Evolutionary conservation across 2,888 invertebrate species (phyloP).

Genomic region (Tinea pellionella): DNA sequence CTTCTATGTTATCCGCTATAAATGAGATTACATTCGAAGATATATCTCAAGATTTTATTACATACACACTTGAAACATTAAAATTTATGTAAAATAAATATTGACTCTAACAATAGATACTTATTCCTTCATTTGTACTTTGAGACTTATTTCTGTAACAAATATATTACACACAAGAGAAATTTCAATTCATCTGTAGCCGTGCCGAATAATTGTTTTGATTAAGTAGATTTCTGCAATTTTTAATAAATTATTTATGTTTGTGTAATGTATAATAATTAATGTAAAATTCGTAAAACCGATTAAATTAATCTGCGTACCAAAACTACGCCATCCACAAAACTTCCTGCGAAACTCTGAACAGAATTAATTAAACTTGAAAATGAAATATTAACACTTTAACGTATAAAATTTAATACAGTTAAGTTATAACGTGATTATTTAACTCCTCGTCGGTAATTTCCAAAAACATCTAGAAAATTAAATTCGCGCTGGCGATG

Average conservation of each 20-base stretch:
- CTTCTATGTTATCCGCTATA: not conserved
- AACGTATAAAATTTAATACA: conserved; percentile 68
- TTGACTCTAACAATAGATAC: too few species aligned
- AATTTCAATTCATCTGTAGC: too few species aligned
- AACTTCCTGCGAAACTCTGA: conserved; percentile 21
- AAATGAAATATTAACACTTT: conserved; percentile 71
- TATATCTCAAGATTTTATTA: conserved; percentile 7
- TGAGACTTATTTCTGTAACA: too few species aligned
- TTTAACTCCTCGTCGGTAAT: conserved; percentile 58
- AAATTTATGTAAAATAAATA: too few species aligned
- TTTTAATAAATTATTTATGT: too few species aligned
- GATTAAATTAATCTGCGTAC: not conserved
- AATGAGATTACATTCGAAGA: not conserved
- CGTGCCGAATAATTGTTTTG: too few species aligned
- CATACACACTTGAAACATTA: not conserved
- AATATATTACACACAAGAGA: too few species aligned
- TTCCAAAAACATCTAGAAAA: conserved; percentile 66
- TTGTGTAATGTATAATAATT: not conserved
- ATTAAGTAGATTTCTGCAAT: too few species aligned
- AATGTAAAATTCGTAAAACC: not conserved
- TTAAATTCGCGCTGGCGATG: conserved; percentile 50
- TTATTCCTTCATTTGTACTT: too few species aligned
- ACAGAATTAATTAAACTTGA: conserved; percentile 69
- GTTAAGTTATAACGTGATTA: conserved; percentile 70
- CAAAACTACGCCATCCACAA: not conserved